Conservation (phyloP, 2,888 invertebrate genomes). For the Sinhomidia bicolor region DNA sequence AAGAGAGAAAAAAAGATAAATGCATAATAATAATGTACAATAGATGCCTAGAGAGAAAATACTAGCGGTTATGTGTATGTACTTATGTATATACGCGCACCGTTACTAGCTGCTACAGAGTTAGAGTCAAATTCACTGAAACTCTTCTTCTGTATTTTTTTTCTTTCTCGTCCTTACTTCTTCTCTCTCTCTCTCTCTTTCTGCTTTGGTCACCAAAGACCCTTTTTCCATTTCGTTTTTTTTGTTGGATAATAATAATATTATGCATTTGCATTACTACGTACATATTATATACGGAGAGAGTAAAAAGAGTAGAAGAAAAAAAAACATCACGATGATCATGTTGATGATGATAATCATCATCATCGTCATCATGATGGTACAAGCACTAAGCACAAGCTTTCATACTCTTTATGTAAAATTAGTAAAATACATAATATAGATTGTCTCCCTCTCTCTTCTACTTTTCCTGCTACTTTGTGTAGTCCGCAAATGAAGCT, state of each 20-base stretch:
- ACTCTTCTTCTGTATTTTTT: too few species aligned
- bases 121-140: conserved; percentile 21
- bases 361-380: not conserved
- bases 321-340: conserved; percentile 5
- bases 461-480: not conserved
- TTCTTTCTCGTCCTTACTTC: conserved; percentile 25
- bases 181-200: not conserved
- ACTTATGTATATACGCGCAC: not conserved
- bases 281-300: too few species aligned
- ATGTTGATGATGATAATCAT: not conserved
- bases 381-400: conserved; percentile 23
- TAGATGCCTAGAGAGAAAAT: conserved; percentile 10
- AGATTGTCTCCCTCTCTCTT: conserved; percentile 34
- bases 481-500: conserved; percentile 42
- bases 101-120: too few species aligned
- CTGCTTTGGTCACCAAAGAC: conserved; percentile 52
- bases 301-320: conserved; percentile 1
- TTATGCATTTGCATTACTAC: conserved; percentile 39
- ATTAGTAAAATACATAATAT: conserved; percentile 62
- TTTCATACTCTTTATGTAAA: conserved; percentile 57
- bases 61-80: not conserved
- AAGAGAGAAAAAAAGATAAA: conserved; percentile 50
- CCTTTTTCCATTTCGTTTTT: conserved; percentile 51
- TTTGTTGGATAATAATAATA: conserved; percentile 56
- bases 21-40: conserved; percentile 20